phyloP scores from a whole-genome alignment of 2,113 vertebrate genomes.

The Mellivora capensis region DNA sequence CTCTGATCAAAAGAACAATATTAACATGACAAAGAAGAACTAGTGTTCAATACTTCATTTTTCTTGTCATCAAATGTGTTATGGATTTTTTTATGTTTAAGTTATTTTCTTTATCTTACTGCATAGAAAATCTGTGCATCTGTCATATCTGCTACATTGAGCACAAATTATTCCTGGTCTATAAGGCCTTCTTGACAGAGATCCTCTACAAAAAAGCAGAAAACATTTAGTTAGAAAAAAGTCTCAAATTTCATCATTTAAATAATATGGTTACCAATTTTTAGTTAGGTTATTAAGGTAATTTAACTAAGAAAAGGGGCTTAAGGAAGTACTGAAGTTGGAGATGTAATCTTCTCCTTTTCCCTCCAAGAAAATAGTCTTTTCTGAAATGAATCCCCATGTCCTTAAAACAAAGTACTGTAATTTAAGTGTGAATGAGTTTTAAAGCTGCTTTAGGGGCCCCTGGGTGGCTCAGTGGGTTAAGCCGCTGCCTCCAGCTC shows the following conservation, averaged over 20 bases:
- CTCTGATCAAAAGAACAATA: neutral
- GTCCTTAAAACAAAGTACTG: neutral
- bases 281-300: neutral
- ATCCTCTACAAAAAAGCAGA: conserved; percentile 58
- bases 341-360: neutral
- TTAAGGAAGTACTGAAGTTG: neutral
- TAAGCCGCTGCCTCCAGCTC: no score
- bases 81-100: neutral
- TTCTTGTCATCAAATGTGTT: neutral
- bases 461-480: no score
- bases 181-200: conserved; percentile 65
- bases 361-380: neutral
- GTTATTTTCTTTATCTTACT: conserved; percentile 68
- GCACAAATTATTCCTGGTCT: conserved; percentile 34
- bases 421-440: neutral
- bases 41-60: neutral
- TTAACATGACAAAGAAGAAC: neutral
- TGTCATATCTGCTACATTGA: conserved; percentile 8
- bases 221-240: conserved; percentile 31
- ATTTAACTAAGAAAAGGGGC: conserved; percentile 4
- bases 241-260: conserved; percentile 1
- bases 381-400: neutral
- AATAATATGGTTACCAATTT: neutral
- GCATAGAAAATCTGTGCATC: conserved; percentile 72
- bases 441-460: neutral